These are phyloP conservation scores for Mesorhabditis sp. DNA, from an alignment of 2,888 invertebrate species.

Conservation along the genomic window DNA sequence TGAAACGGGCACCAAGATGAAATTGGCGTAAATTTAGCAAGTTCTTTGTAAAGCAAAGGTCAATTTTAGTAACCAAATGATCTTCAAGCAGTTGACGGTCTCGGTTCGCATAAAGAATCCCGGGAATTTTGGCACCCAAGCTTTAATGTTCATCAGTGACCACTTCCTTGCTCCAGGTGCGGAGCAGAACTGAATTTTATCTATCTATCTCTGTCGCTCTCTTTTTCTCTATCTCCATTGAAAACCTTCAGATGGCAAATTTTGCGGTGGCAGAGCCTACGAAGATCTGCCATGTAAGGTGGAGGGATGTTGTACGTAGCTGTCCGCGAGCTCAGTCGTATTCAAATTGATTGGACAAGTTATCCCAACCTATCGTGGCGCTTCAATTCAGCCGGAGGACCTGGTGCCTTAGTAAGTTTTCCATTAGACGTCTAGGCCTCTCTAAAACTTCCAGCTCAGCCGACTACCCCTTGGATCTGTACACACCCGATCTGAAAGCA, in stretches of 20 bases:
- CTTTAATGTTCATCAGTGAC: too few relatives aligned
- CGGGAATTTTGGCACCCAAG: too few relatives aligned
- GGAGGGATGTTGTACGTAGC: too few relatives aligned
- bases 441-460: background rate
- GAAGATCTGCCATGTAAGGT: too few relatives aligned
- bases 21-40: background rate
- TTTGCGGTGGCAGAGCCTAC: too few relatives aligned
- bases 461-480: background rate
- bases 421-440: background rate
- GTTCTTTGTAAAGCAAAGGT: background rate
- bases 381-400: constrained; percentile 4
- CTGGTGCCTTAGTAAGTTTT: background rate
- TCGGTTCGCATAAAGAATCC: too few relatives aligned
- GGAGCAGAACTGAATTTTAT: too few relatives aligned
- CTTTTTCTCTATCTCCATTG: too few relatives aligned
- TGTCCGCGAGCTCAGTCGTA: too few relatives aligned
- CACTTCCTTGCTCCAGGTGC: too few relatives aligned
- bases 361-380: background rate
- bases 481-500: background rate
- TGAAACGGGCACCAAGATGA: background rate
- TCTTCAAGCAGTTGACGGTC: background rate
- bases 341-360: background rate
- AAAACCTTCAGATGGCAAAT: too few relatives aligned
- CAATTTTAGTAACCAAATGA: background rate
- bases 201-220: too few relatives aligned